These are phyloP conservation scores for Anthonomus grandis DNA, from an alignment of 1,140 invertebrate species.

Conservation along the genomic window DNA sequence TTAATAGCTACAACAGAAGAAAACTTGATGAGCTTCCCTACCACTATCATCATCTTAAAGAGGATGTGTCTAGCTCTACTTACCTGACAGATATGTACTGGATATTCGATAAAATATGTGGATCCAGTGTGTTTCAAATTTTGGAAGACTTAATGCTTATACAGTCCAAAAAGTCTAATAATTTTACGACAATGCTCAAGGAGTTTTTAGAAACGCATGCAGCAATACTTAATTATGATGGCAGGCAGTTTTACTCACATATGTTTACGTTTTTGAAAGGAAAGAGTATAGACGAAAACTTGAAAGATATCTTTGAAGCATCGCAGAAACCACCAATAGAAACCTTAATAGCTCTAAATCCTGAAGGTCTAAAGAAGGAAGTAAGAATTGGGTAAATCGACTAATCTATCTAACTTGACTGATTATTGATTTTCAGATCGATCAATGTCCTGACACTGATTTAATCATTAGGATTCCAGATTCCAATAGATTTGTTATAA, in stretches of 20 bases:
- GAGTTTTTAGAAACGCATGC: conserved; percentile 64
- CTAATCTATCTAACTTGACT: no score
- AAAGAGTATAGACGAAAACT: neutral
- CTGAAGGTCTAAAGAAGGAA: conserved; percentile 29
- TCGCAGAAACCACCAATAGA: conserved; percentile 51
- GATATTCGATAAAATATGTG: conserved; percentile 72
- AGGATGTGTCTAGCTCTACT: conserved; percentile 42
- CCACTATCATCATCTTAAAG: conserved; percentile 53
- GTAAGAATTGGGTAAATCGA: neutral
- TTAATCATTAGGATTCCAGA: conserved; percentile 57
- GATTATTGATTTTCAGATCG: no score
- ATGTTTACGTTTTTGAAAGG: conserved; percentile 56
- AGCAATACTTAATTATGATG: conserved; percentile 68
- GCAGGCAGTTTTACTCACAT: conserved; percentile 71
- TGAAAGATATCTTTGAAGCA: neutral
- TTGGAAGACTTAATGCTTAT: conserved; percentile 63
- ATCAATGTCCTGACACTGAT: conserved; percentile 52
- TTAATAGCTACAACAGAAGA: conserved; percentile 66
- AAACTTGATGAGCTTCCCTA: conserved; percentile 80
- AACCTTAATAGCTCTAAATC: conserved; percentile 53
- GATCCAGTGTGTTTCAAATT: conserved; percentile 61
- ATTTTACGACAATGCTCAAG: conserved; percentile 61
- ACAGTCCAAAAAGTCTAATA: conserved; percentile 51
- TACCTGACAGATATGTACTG: conserved; percentile 65
- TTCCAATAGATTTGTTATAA: conserved; percentile 64